phyloP scores from a whole-genome alignment of 1,140 invertebrate species.

The Oscheius sp. region DNA sequence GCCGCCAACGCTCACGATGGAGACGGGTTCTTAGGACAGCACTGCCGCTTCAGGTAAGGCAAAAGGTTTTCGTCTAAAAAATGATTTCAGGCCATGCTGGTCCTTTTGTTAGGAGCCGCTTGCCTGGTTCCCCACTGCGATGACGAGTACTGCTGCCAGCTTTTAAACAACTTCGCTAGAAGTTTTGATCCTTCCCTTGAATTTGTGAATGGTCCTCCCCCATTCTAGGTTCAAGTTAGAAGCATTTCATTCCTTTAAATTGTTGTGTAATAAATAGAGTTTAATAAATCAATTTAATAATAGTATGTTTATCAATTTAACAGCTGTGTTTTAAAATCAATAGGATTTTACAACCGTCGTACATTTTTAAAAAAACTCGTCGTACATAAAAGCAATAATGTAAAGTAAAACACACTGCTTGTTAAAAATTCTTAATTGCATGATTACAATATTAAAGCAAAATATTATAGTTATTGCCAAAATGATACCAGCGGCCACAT shows the following conservation, averaged over 20 bases:
- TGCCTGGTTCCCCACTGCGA: constrained; percentile 58
- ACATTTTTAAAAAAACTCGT: no score
- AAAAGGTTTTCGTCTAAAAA: background rate
- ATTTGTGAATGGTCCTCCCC: constrained; percentile 54
- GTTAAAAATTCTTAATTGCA: no score
- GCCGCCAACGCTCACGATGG: constrained; percentile 51
- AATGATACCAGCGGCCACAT: no score
- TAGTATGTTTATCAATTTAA: no score
- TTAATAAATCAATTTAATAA: background rate
- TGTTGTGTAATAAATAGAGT: background rate
- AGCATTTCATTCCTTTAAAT: background rate
- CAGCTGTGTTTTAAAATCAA: no score
- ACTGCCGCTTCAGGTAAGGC: constrained; percentile 51
- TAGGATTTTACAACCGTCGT: no score
- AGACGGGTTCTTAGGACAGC: constrained; percentile 55
- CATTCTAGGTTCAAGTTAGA: constrained; percentile 40
- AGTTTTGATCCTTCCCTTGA: constrained; percentile 52
- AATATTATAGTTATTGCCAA: no score
- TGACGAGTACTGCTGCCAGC: constrained; percentile 57
- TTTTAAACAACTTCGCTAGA: constrained; percentile 55
- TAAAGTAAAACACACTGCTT: no score
- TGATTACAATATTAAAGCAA: no score
- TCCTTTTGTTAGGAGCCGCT: constrained; percentile 53
- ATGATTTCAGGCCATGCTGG: constrained; percentile 53
- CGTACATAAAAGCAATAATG: no score